These are phyloP conservation scores for Mimumesa dahlbomi DNA, from an alignment of 2,888 invertebrate genomes.

Conservation along the genomic window DNA sequence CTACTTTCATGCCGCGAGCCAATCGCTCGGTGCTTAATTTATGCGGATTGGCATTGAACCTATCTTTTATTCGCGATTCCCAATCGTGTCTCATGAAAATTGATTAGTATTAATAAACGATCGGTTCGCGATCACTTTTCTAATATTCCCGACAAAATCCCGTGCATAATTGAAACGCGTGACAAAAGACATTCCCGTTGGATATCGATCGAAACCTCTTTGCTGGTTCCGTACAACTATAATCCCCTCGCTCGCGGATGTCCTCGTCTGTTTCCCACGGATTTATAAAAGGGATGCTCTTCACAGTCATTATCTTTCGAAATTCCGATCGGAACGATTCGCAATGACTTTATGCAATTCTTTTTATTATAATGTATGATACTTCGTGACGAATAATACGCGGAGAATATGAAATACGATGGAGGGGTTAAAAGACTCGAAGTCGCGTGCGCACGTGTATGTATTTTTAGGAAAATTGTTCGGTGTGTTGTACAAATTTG, in stretches of 20 bases:
- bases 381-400: background rate
- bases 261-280: background rate
- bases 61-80: background rate
- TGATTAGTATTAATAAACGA: background rate
- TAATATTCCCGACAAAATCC: background rate
- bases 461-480: constrained; percentile 15
- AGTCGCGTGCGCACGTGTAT: background rate
- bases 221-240: background rate
- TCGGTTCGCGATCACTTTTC: too few species aligned
- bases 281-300: constrained; percentile 5
- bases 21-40: background rate
- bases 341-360: too few species aligned
- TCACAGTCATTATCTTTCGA: too few species aligned
- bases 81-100: background rate
- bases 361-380: too few species aligned
- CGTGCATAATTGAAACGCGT: background rate
- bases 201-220: constrained; percentile 21
- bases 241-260: constrained; percentile 2
- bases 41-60: background rate
- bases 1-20: background rate
- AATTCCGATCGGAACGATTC: too few species aligned
- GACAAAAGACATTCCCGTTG: background rate
- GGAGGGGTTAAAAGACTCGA: background rate
- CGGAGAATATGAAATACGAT: background rate
- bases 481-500: constrained; percentile 18